Evolutionary conservation across 1,140 invertebrate species (phyloP), one percentile per base, ranked within the genome.

Genomic region (Chelonus insularis): DNA sequence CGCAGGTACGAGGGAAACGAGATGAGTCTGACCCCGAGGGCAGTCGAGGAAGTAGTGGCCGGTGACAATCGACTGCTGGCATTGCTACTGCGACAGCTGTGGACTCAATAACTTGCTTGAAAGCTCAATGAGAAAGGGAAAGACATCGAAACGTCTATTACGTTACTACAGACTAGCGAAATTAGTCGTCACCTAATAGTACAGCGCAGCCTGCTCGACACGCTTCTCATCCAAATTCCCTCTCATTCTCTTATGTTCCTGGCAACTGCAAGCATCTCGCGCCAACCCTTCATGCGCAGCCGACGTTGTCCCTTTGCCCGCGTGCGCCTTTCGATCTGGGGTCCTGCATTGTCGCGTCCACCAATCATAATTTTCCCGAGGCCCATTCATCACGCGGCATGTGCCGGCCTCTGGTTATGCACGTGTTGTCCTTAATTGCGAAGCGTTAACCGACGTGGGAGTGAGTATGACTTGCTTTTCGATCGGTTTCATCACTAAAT

Each of bases 21-120:
- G 73, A 79, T 78, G 75, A 78, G 74, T 72, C 78, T 79, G 75
- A 79, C 78, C 78, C 72, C 67, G 50, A 37, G 39, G 54, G 50
- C 58, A 58, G 47, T 37, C 21, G 29, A 55, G 50, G 51, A 55
- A 43, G 57, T 43, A 57, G 56, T 62, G 43, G 72, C 75, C 74
- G 73, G 73, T 79, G 78, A 79, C 78, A 80, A 80, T 81, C 75
- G 77, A 75, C 74, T 75, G 65, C 36, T 59, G 58, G 43, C 34
- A 29, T 25, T 47, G 71, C 51, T 56, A 37, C 50, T 70, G 76
- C 78, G 76, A 82, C 80, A 81, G 79, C 79, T 82, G 79, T 62
- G 68, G 60, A 73, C 61, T 74, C 79, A 82, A 82, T 82, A 82
- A 82, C 79, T 79, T 77, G 70, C 68, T 65, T 37, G 36, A n/a